A percentile compares a stretch with the other conserved stretches of the same genome.
Conservation (phyloP, 2,113 vertebrate species). For the Dinomys branickii region DNA sequence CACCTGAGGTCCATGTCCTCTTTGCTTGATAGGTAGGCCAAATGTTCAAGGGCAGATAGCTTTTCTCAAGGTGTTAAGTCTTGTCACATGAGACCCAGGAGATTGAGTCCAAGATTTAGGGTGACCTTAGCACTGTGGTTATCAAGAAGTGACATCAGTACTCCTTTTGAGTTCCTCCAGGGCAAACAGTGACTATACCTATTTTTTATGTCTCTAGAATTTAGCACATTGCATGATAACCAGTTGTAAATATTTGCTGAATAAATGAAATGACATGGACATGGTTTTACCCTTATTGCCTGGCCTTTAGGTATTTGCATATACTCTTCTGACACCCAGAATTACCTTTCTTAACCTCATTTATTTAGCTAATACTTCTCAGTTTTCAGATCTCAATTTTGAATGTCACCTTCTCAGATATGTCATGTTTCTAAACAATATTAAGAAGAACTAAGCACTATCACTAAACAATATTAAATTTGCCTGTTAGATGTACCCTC, state of each 20-base stretch:
- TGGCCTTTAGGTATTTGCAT: neutral
- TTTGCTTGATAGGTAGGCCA: conserved; percentile 51
- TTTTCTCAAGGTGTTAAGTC: conserved; percentile 69
- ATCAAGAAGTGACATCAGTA: conserved; percentile 55
- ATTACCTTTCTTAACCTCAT: conserved; percentile 7
- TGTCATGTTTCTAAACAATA: conserved; percentile 46
- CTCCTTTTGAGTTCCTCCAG: conserved; percentile 42
- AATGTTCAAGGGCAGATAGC: conserved; percentile 64
- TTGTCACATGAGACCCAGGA: conserved; percentile 67
- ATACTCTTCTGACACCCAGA: neutral
- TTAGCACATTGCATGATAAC: neutral
- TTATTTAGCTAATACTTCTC: conserved; percentile 47
- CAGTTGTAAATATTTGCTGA: conserved; percentile 2
- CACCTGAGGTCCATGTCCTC: conserved; percentile 25
- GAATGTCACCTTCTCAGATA: conserved; percentile 10
- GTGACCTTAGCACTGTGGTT: conserved; percentile 68
- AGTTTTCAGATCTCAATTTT: conserved; percentile 50
- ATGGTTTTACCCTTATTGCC: neutral
- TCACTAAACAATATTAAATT: neutral
- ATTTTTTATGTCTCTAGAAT: conserved; percentile 2
- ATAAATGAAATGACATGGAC: neutral
- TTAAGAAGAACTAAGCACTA: neutral
- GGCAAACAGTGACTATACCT: neutral
- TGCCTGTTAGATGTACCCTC: neutral
- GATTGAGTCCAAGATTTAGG: conserved; percentile 64